phyloP scores from a whole-genome alignment of 1,140 invertebrate genomes.

The Pentalonia nigronervosa region DNA sequence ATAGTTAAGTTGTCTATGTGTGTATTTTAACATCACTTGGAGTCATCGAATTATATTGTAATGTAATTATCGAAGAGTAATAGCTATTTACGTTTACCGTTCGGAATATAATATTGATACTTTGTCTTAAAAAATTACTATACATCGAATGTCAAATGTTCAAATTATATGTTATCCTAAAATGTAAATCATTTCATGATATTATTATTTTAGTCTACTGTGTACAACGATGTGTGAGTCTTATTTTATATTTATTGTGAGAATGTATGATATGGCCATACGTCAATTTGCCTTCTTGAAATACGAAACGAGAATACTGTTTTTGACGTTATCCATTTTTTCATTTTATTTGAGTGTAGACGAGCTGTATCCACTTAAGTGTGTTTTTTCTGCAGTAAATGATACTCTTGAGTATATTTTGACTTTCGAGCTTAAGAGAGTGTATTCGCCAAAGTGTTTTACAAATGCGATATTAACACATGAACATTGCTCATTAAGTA shows the following conservation, averaged over 20 bases:
- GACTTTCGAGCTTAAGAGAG: background rate
- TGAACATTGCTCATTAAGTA: background rate
- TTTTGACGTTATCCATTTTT: background rate
- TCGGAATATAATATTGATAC: too few relatives aligned
- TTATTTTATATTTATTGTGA: background rate
- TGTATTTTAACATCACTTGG: too few relatives aligned
- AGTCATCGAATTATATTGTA: too few relatives aligned
- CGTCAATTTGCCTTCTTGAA: background rate
- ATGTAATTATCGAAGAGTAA: too few relatives aligned
- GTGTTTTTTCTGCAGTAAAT: background rate
- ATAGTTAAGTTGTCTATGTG: too few relatives aligned
- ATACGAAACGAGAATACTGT: background rate
- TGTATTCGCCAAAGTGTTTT: background rate
- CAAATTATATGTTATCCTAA: too few relatives aligned
- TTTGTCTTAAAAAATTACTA: too few relatives aligned
- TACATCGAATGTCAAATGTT: too few relatives aligned
- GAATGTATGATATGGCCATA: background rate
- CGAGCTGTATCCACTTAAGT: background rate
- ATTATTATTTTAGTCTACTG: background rate
- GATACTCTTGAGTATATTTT: background rate
- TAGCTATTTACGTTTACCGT: too few relatives aligned
- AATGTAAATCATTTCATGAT: background rate
- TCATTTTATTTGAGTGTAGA: constrained; percentile 15
- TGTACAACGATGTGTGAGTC: background rate
- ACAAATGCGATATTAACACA: background rate